Evolutionary conservation across 2,113 vertebrate species (phyloP), one percentile per base, ranked within the genome.

Genomic region (Hirundichthys speculiger): DNA sequence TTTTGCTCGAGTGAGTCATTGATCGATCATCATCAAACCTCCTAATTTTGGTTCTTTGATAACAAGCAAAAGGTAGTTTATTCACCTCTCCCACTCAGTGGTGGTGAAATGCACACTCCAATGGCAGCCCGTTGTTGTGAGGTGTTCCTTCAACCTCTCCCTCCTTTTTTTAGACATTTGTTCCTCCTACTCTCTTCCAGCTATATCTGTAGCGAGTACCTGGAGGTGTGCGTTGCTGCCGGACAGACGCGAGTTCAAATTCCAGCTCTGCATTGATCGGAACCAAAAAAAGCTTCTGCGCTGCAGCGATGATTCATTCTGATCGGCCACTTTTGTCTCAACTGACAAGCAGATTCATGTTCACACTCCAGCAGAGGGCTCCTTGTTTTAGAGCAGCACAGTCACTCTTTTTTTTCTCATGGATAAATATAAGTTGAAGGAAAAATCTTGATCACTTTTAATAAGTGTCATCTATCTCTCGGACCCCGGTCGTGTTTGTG

Each of bases 131-230:
- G 13, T 24, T 41, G 24, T 18, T 39, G 22, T 43, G 30, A 15
- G 8, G 30, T 51, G 20, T 70, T 81, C 42, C 40, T 43, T 60
- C 39, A 56, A 11, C 48, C 39, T 66, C 6, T 8, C 16, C 16
- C 52, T 72, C 42, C 60, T 56, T 64, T 74, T 59, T 85, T 72
- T 80, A 58, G 51, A 76, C 11, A 27, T 74, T 21, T 75, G 1
- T 65, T 69, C 77, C 86, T 73, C 86, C 86, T 70, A 86, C 87
- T 76, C 77, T 68, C 57, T 19, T 50, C 47, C 60, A 38, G n/a
- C 52, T 74, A 53, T 64, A 74, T 75, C 73, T 61, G 79, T 78
- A 77, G 58, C 66, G 64, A 75, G 75, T 72, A 77, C 19, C 40
- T 70, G 82, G 54, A 83, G 75, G 77, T 77, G 80, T 80, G 67